Conservation (phyloP, 2,888 invertebrate species). For the Pristionchus japonicus region DNA sequence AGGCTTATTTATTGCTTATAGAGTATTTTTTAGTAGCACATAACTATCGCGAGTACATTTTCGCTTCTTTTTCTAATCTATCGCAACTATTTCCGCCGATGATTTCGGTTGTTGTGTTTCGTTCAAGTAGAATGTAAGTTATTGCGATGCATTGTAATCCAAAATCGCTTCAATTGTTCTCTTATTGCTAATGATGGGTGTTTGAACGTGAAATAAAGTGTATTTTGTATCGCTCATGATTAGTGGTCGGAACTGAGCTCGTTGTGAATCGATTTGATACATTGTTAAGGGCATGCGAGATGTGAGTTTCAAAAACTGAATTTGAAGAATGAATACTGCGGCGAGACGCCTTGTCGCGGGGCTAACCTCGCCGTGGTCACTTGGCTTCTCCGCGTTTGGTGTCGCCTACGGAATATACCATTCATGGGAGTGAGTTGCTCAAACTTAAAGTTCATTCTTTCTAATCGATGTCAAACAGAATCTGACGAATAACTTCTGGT, state of each 20-base stretch:
- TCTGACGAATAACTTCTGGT: neutral
- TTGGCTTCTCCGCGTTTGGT: constrained; percentile 70
- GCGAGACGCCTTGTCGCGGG: constrained; percentile 61
- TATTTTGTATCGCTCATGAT: neutral
- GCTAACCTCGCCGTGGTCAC: constrained; percentile 68
- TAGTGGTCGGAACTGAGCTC: neutral
- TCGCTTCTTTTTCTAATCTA: constrained; percentile 7
- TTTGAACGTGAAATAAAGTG: constrained; percentile 24
- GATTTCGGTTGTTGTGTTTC: neutral
- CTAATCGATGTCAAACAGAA: too few species aligned
- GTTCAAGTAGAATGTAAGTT: neutral
- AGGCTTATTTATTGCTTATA: constrained; percentile 2
- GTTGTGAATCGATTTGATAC: constrained; percentile 19
- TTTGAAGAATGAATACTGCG: constrained; percentile 50
- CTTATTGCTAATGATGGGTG: constrained; percentile 33
- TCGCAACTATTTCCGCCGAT: neutral
- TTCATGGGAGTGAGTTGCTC: constrained; percentile 66
- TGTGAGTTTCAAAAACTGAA: neutral
- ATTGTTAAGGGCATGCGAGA: neutral
- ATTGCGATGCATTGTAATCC: constrained; percentile 25
- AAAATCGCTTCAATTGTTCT: neutral
- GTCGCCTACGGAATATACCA: constrained; percentile 69
- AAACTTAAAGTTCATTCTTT: too few species aligned
- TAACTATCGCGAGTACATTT: constrained; percentile 16
- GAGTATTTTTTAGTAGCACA: neutral